Evolutionary conservation across 2,113 vertebrate species (phyloP).

Genomic region (Myrmophylax atrothorax): DNA sequence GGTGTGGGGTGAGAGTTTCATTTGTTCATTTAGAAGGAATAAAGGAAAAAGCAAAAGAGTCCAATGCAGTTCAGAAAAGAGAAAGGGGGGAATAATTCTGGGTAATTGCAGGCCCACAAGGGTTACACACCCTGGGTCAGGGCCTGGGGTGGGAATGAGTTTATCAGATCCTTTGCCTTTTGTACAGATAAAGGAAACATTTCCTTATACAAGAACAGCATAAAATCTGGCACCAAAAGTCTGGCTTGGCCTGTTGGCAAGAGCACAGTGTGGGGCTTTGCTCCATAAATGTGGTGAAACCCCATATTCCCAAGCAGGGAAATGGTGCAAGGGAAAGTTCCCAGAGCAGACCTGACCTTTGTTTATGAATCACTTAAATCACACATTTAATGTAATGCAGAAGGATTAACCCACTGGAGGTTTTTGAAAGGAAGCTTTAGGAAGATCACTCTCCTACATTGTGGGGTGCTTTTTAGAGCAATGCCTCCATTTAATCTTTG

Average conservation of each 20-base stretch:
- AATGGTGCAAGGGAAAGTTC: background rate
- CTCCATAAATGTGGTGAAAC: background rate
- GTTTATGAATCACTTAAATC: background rate
- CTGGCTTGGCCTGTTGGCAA: background rate
- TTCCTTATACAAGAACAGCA: background rate
- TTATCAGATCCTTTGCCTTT: background rate
- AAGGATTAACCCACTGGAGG: background rate
- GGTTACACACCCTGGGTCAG: background rate
- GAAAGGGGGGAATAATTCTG: background rate
- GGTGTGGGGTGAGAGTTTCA: background rate
- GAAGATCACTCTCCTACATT: background rate
- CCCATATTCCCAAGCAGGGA: background rate
- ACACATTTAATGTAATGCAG: background rate
- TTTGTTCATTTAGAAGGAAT: background rate
- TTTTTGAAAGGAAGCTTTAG: constrained; percentile 5
- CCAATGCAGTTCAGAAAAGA: background rate
- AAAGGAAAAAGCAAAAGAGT: background rate
- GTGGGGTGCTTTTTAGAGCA: background rate
- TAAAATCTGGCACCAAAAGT: background rate
- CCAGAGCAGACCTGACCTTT: background rate
- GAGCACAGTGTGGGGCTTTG: background rate
- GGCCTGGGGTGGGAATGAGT: background rate
- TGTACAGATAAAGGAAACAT: background rate
- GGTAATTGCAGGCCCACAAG: background rate
- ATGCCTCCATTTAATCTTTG: constrained; percentile 21